Evolutionary conservation across 2,113 vertebrate species (phyloP).

Genomic region (Halcyon senegalensis): DNA sequence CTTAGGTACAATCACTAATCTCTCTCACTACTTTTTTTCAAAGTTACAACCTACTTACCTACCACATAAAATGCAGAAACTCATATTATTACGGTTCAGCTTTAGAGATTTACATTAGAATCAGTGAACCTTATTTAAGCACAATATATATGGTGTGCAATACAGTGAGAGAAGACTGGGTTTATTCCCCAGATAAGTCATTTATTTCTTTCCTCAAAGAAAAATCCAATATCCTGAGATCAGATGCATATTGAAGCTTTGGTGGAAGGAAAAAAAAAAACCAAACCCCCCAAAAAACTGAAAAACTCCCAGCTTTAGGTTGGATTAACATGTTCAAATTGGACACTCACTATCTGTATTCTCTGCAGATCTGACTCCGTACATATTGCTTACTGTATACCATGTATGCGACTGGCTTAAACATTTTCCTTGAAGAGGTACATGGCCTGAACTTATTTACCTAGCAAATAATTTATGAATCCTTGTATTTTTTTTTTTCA

Average conservation of each 20-base stretch:
- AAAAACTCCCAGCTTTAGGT: background rate
- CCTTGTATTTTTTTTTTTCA: background rate
- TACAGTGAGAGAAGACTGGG: conserved; percentile 58
- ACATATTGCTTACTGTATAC: background rate
- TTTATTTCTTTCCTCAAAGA: conserved; percentile 82
- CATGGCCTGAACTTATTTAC: background rate
- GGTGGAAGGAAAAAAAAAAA: background rate
- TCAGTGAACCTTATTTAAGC: conserved; percentile 73
- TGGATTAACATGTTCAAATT: conserved; percentile 72
- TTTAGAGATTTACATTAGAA: conserved; percentile 81
- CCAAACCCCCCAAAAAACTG: background rate
- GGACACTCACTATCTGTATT: conserved; percentile 30
- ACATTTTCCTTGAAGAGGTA: background rate
- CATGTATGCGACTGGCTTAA: background rate
- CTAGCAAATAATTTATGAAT: conserved; percentile 38
- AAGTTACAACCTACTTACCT: conserved; percentile 72
- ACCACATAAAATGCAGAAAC: conserved; percentile 71
- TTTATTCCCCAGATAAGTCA: conserved; percentile 81
- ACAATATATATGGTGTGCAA: conserved; percentile 66
- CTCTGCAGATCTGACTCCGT: background rate
- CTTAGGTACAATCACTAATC: conserved; percentile 59
- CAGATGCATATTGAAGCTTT: conserved; percentile 77
- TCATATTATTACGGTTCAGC: conserved; percentile 69
- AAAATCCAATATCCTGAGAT: conserved; percentile 83
- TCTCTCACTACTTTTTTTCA: conserved; percentile 39